A percentile compares a stretch with the other conserved stretches of the same genome.
Evolutionary conservation across 2,888 invertebrate genomes (phyloP).

Genomic region (Lepidochrysops patricia): DNA sequence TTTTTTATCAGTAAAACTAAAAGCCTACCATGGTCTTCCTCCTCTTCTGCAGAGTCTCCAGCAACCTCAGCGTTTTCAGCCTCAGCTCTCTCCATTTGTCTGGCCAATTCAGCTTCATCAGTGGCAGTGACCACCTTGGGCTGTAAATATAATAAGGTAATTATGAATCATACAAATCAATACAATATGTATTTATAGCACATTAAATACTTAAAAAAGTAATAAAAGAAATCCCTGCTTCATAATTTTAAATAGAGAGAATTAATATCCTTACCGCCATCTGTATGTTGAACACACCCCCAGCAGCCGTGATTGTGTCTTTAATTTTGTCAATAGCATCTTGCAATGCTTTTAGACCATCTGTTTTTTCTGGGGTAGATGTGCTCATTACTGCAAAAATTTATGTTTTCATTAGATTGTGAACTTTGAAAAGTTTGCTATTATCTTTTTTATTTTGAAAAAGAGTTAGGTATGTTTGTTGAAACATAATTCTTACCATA

Average conservation of each 20-base stretch:
- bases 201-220: no score
- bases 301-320: constrained; percentile 84
- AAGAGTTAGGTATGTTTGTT: neutral
- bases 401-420: neutral
- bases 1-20: no score
- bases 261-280: constrained; percentile 83
- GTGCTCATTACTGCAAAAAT: constrained; percentile 91
- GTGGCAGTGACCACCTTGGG: constrained; percentile 98
- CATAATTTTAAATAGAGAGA: neutral
- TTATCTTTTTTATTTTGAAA: no score
- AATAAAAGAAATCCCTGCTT: no score
- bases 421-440: neutral
- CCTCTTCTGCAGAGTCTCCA: constrained; percentile 90
- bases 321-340: constrained; percentile 92
- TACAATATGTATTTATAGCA: no score
- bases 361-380: constrained; percentile 95
- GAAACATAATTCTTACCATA: constrained; percentile 76
- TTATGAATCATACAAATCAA: no score
- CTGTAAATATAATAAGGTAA: no score
- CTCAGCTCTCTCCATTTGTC: constrained; percentile 95
- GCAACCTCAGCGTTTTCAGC: constrained; percentile 95
- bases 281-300: constrained; percentile 95
- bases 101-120: constrained; percentile 95
- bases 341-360: constrained; percentile 92
- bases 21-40: constrained; percentile 73